Evolutionary conservation across 2,888 invertebrate genomes (phyloP).

Genomic region (Cheilosia variabilis): DNA sequence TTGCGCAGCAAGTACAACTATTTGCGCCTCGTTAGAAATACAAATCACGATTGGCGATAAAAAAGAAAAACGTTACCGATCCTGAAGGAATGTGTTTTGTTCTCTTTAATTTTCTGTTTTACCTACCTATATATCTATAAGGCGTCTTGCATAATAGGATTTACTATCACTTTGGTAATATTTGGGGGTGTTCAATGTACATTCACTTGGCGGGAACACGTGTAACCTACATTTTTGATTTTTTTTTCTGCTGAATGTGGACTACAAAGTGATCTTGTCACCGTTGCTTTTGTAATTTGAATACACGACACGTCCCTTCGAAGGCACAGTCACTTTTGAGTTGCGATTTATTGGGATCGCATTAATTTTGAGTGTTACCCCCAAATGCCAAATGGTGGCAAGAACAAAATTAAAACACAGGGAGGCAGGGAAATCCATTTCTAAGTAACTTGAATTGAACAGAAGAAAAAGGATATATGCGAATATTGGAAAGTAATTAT

Average conservation of each 20-base stretch:
- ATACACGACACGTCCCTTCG: slow-evolving; percentile 18
- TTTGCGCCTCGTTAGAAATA: slow-evolving; percentile 74
- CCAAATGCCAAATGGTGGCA: too few species aligned
- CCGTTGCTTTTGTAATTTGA: neutral
- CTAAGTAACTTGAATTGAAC: too few species aligned
- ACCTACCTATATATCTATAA: neutral
- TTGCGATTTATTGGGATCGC: too few species aligned
- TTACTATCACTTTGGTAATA: slow-evolving; percentile 32
- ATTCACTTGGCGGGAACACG: slow-evolving; percentile 44
- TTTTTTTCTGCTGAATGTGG: slow-evolving; percentile 2
- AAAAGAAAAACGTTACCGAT: slow-evolving; percentile 18
- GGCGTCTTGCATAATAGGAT: slow-evolving; percentile 38
- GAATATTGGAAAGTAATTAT: too few species aligned
- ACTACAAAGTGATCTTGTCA: neutral
- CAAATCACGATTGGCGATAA: slow-evolving; percentile 68
- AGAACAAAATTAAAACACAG: too few species aligned
- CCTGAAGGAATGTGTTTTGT: slow-evolving; percentile 50
- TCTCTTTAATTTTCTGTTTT: slow-evolving; percentile 5
- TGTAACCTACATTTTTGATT: slow-evolving; percentile 32
- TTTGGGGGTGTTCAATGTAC: slow-evolving; percentile 11
- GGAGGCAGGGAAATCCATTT: too few species aligned
- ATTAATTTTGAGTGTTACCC: too few species aligned
- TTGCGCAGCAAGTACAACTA: slow-evolving; percentile 46
- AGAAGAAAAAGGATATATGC: too few species aligned
- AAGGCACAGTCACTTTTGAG: too few species aligned